Conservation (phyloP, 2,113 vertebrate species). For the Malurus cyaneus region DNA sequence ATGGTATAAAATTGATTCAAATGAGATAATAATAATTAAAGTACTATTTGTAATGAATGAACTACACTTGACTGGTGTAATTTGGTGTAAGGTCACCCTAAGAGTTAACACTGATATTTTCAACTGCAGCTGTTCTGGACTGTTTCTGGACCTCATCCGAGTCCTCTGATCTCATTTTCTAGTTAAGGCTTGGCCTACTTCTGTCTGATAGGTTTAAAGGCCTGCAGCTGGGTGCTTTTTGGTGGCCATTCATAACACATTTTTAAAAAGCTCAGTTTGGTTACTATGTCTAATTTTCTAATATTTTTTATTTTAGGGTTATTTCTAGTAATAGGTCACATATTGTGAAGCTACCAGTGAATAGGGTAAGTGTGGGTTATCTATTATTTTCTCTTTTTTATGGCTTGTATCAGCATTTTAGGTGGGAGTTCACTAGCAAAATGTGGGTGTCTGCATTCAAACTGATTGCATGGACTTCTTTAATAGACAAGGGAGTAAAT, state of each 20-base stretch:
- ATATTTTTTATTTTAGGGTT: constrained; percentile 79
- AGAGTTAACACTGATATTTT: background rate
- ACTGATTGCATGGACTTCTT: background rate
- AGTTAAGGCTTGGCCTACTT: background rate
- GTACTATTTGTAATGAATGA: background rate
- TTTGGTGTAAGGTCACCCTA: background rate
- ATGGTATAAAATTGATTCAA: constrained; percentile 74
- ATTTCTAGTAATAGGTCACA: constrained; percentile 93
- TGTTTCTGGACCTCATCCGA: background rate
- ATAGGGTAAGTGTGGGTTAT: constrained; percentile 75
- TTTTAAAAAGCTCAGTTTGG: background rate
- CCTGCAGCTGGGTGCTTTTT: background rate
- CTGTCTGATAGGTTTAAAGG: background rate
- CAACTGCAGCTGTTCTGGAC: background rate
- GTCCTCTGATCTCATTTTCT: background rate
- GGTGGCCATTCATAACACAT: background rate
- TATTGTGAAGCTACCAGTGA: constrained; percentile 86
- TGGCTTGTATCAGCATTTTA: background rate
- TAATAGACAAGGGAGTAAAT: background rate
- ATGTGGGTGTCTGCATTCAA: background rate
- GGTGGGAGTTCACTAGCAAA: background rate
- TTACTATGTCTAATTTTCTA: background rate
- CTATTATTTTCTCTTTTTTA: background rate
- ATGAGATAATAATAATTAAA: background rate
- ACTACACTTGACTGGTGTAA: background rate